Evolutionary conservation across 2,113 vertebrate genomes (phyloP).

Genomic region (Stomatorhinus ivindoensis): DNA sequence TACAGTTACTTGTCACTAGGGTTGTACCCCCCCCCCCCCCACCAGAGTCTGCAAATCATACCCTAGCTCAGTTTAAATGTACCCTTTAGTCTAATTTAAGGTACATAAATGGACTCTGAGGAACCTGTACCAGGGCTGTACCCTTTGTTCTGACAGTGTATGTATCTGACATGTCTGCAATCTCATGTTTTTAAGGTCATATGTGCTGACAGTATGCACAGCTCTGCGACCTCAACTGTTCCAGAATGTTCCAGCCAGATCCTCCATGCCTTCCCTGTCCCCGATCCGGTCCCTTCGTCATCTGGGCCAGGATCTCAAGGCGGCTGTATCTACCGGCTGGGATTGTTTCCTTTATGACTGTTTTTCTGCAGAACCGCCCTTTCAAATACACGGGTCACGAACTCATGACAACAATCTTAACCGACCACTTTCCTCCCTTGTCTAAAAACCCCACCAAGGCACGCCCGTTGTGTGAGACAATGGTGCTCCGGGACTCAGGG

Average conservation of each 20-base stretch:
- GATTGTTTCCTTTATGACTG: background rate
- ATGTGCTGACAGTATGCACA: background rate
- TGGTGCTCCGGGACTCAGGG: background rate
- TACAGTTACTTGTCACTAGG: background rate
- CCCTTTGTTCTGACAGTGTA: background rate
- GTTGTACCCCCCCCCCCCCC: too few species aligned
- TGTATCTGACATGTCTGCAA: background rate
- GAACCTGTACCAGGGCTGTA: background rate
- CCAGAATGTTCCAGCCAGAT: background rate
- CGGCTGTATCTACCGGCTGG: background rate
- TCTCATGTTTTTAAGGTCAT: background rate
- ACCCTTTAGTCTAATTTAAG: too few species aligned
- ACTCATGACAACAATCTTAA: constrained; percentile 7
- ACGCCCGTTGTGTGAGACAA: background rate
- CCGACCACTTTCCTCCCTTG: background rate
- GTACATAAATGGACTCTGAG: background rate
- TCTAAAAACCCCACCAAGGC: background rate
- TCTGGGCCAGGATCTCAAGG: background rate
- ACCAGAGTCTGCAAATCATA: too few species aligned
- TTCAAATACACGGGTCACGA: background rate
- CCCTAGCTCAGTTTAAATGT: too few species aligned
- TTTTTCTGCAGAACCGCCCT: background rate
- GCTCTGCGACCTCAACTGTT: background rate
- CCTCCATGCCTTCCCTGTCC: background rate
- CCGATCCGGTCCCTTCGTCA: background rate